Conservation (phyloP, 37 sponge, comb jelly and placozoan genomes). For the Eunapius fragilis region DNA sequence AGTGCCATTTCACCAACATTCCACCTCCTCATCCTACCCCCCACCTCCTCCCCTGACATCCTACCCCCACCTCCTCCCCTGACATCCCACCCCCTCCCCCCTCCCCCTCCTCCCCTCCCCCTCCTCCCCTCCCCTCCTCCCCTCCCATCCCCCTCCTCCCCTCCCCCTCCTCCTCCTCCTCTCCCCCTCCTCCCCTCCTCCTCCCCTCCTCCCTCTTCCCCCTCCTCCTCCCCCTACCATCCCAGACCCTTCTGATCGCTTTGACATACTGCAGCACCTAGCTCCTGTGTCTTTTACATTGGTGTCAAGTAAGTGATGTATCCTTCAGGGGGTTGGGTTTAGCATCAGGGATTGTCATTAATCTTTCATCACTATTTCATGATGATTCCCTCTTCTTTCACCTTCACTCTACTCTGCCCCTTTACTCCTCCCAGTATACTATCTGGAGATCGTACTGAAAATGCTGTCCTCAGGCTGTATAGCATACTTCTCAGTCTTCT, state of each 20-base stretch:
- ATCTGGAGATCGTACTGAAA: slow-evolving; percentile 62
- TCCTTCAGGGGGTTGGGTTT: not conserved
- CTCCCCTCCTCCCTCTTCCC: not conserved
- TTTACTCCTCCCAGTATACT: slow-evolving; percentile 52
- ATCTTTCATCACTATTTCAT: not conserved
- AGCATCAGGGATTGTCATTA: not conserved
- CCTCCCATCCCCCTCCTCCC: too few relatives aligned
- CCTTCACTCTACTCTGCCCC: not conserved
- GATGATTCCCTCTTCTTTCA: not conserved
- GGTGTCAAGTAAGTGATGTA: slow-evolving; percentile 18
- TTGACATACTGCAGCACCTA: not conserved
- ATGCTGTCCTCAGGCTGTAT: slow-evolving; percentile 61
- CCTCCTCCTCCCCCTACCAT: not conserved
- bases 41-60: too few relatives aligned
- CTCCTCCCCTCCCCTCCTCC: too few relatives aligned
- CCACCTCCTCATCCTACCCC: too few relatives aligned
- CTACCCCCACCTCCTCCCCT: too few relatives aligned
- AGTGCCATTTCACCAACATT: too few relatives aligned
- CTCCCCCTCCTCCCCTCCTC: not conserved
- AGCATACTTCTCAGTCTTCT: slow-evolving; percentile 67
- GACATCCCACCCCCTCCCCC: too few relatives aligned
- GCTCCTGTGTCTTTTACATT: slow-evolving; percentile 40
- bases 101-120: too few relatives aligned
- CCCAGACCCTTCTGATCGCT: slow-evolving; percentile 6
- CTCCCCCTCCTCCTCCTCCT: too few relatives aligned